Percentiles rank a stretch among this genome's conserved stretches.
Conservation (phyloP, 1,140 invertebrate genomes). For the Tribolium madens region DNA sequence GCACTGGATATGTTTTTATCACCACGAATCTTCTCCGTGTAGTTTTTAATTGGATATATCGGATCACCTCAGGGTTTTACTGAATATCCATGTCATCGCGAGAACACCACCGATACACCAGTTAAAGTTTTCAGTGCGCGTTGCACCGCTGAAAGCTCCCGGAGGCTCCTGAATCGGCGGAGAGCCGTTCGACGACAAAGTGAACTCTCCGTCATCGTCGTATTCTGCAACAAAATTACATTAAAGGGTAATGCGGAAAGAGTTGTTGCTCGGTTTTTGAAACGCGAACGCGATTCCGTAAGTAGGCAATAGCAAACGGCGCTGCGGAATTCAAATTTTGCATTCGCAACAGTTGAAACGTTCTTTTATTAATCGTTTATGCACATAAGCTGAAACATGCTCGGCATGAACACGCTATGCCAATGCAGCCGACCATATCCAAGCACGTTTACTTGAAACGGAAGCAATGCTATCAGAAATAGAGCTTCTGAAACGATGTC, state of each 20-base stretch:
- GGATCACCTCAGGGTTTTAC: slow-evolving; percentile 50
- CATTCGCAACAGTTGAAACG: slow-evolving; percentile 27
- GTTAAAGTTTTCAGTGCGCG: slow-evolving; percentile 33
- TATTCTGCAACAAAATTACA: slow-evolving; percentile 58
- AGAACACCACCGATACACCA: slow-evolving; percentile 14
- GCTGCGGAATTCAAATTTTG: slow-evolving; percentile 29
- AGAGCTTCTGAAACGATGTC: background rate
- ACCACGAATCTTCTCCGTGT: slow-evolving; percentile 32
- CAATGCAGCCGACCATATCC: background rate
- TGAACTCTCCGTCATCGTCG: slow-evolving; percentile 62
- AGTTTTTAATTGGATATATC: slow-evolving; percentile 45
- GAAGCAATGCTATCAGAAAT: slow-evolving; percentile 6
- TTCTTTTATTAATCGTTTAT: slow-evolving; percentile 33
- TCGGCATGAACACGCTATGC: slow-evolving; percentile 19
- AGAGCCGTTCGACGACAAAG: slow-evolving; percentile 61
- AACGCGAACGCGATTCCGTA: background rate
- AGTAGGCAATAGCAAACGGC: slow-evolving; percentile 6
- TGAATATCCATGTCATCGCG: slow-evolving; percentile 39
- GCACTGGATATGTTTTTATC: slow-evolving; percentile 54
- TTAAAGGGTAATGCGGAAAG: slow-evolving; percentile 40
- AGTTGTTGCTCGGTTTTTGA: slow-evolving; percentile 26
- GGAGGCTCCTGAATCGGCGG: slow-evolving; percentile 61
- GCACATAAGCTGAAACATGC: slow-evolving; percentile 19
- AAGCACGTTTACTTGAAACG: background rate
- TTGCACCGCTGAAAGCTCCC: slow-evolving; percentile 57